A percentile compares a stretch with the other conserved stretches of the same genome.
Evolutionary conservation across 2,113 vertebrate genomes (phyloP).

Genomic region (Mugil cephalus): DNA sequence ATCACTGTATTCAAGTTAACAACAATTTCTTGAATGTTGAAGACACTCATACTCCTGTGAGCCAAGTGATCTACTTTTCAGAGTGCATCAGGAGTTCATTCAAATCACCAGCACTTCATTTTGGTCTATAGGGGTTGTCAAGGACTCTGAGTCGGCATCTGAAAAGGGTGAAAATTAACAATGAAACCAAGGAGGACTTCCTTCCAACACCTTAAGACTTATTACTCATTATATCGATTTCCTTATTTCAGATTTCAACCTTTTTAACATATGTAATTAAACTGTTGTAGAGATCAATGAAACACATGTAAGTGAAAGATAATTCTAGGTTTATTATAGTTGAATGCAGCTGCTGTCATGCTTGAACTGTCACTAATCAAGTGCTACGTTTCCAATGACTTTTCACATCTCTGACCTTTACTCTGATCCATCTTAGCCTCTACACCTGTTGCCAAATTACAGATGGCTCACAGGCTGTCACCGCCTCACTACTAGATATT

Average conservation of each 20-base stretch:
- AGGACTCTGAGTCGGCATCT: not conserved
- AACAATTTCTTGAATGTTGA: slow-evolving; percentile 16
- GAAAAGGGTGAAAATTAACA: not conserved
- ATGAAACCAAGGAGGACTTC: not conserved
- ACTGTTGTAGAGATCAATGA: not conserved
- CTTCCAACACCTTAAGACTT: not conserved
- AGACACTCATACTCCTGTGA: slow-evolving; percentile 9
- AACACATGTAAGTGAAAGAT: slow-evolving; percentile 16
- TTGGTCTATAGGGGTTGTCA: slow-evolving; percentile 4
- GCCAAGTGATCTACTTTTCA: slow-evolving; percentile 7
- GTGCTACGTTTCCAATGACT: slow-evolving; percentile 62
- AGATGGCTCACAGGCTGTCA: slow-evolving; percentile 62
- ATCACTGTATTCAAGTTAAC: not conserved
- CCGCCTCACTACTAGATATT: slow-evolving; percentile 48
- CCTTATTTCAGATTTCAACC: no score
- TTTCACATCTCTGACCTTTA: slow-evolving; percentile 68
- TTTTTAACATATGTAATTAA: not conserved
- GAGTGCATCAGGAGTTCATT: slow-evolving; percentile 52
- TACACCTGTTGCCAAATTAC: slow-evolving; percentile 73
- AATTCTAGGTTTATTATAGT: slow-evolving; percentile 14
- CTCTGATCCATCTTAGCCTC: slow-evolving; percentile 60
- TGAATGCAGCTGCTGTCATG: slow-evolving; percentile 40
- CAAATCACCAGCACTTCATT: slow-evolving; percentile 12
- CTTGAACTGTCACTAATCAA: slow-evolving; percentile 50
- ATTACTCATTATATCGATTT: not conserved